These are phyloP conservation scores for Drosophila tristis DNA, from an alignment of 1,140 invertebrate species.

Conservation along the genomic window DNA sequence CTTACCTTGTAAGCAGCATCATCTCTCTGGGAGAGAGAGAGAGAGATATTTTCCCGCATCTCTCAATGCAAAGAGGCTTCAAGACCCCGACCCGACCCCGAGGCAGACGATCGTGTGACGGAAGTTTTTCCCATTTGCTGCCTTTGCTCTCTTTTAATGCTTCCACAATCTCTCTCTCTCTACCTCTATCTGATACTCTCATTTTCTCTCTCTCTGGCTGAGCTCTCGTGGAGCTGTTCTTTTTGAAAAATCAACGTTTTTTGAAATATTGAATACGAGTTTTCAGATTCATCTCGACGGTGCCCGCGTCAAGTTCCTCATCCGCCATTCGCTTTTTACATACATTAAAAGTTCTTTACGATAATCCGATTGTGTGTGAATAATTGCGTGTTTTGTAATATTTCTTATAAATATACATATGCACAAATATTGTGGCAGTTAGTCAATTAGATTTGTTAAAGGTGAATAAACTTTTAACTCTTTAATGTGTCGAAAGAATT, in stretches of 20 bases:
- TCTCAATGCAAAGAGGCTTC: too few species aligned
- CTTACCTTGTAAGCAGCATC: constrained; percentile 34
- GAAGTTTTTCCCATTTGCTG: constrained; percentile 52
- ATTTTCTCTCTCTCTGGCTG: constrained; percentile 5
- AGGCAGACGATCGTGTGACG: constrained; percentile 47
- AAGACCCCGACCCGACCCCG: constrained; percentile 19
- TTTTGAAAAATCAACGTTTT: constrained; percentile 73
- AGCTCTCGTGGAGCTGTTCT: constrained; percentile 23
- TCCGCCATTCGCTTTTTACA: constrained; percentile 2
- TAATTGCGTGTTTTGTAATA: background rate
- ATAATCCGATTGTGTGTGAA: constrained; percentile 8
- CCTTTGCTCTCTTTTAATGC: constrained; percentile 6
- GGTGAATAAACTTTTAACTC: constrained; percentile 2
- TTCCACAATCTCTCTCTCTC: constrained; percentile 15
- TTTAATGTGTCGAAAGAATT: background rate
- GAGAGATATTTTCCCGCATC: too few species aligned
- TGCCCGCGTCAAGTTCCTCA: constrained; percentile 65
- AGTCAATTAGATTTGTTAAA: background rate
- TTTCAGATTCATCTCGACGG: constrained; percentile 73
- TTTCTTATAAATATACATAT: background rate
- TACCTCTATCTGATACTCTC: background rate
- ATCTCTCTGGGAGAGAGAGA: background rate
- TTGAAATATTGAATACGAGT: constrained; percentile 63
- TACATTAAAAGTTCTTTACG: constrained; percentile 1
- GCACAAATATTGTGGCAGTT: background rate